phyloP scores from a whole-genome alignment of 2,888 invertebrate species.

The Brassicogethes aeneus region DNA sequence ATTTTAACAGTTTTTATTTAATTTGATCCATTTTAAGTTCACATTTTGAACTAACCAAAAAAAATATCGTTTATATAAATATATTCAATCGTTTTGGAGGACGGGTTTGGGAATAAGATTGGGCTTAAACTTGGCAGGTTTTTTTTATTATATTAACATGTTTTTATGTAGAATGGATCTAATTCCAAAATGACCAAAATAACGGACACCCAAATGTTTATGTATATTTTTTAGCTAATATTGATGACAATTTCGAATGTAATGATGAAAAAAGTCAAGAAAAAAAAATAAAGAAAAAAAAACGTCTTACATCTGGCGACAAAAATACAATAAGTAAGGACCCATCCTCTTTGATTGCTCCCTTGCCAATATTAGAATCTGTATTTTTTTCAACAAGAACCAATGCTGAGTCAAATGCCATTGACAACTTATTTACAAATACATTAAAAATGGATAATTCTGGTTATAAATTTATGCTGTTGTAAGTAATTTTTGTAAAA shows the following conservation, averaged over 20 bases:
- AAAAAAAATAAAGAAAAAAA: slow-evolving; percentile 21
- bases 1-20: too few species aligned
- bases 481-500: slow-evolving; percentile 21
- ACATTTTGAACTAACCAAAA: too few species aligned
- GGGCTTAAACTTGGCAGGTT: too few species aligned
- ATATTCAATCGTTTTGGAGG: too few species aligned
- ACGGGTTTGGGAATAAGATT: too few species aligned
- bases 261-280: slow-evolving; percentile 13
- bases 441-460: slow-evolving; percentile 20
- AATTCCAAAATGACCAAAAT: too few species aligned
- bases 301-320: slow-evolving; percentile 15
- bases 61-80: too few species aligned
- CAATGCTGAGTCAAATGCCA: slow-evolving; percentile 24
- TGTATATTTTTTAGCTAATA: neutral
- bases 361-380: slow-evolving; percentile 26
- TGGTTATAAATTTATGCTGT: slow-evolving; percentile 22
- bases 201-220: too few species aligned
- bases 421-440: slow-evolving; percentile 29
- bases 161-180: too few species aligned
- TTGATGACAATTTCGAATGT: slow-evolving; percentile 21
- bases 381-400: slow-evolving; percentile 26
- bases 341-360: slow-evolving; percentile 18
- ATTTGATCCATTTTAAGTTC: too few species aligned
- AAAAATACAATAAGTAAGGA: slow-evolving; percentile 25
- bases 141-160: too few species aligned